Percentiles rank a stretch among this genome's conserved stretches.
These are phyloP conservation scores for Netelia fuscicornis DNA, from an alignment of 2,888 invertebrate genomes.

Conservation along the genomic window DNA sequence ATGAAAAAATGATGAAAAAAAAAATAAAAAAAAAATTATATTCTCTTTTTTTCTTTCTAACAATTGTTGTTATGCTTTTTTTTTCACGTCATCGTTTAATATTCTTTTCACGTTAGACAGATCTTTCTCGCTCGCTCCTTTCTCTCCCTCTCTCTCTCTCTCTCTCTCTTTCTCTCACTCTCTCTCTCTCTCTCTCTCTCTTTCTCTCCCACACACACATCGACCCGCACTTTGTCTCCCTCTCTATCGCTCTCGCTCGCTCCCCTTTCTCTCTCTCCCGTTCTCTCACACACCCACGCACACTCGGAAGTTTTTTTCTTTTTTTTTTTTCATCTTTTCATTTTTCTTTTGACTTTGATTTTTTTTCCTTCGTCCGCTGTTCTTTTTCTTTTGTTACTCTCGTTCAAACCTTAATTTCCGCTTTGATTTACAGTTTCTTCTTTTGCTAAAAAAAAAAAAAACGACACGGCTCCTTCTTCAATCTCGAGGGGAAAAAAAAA, in stretches of 20 bases:
- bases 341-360: conserved; percentile 48
- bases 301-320: conserved; percentile 51
- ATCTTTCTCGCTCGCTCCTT: conserved; percentile 28
- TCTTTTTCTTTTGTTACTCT: conserved; percentile 17
- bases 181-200: conserved; percentile 36
- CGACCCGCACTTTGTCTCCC: conserved; percentile 50
- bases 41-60: conserved; percentile 41
- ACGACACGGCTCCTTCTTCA: background rate
- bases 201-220: conserved; percentile 61
- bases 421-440: conserved; percentile 51
- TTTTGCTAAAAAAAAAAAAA: background rate
- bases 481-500: too few relatives aligned
- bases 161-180: too few relatives aligned
- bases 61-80: conserved; percentile 45
- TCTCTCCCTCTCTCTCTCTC: conserved; percentile 47
- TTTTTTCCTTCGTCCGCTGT: conserved; percentile 46
- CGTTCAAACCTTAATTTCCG: too few relatives aligned
- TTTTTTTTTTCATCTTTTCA: conserved; percentile 16
- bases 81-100: conserved; percentile 55
- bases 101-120: conserved; percentile 36
- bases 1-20: background rate
- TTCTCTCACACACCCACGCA: conserved; percentile 61
- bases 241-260: conserved; percentile 56
- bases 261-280: conserved; percentile 36
- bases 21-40: conserved; percentile 14